These are phyloP conservation scores for Carterocephalus palaemon DNA, from an alignment of 2,888 invertebrate genomes.

Conservation along the genomic window DNA sequence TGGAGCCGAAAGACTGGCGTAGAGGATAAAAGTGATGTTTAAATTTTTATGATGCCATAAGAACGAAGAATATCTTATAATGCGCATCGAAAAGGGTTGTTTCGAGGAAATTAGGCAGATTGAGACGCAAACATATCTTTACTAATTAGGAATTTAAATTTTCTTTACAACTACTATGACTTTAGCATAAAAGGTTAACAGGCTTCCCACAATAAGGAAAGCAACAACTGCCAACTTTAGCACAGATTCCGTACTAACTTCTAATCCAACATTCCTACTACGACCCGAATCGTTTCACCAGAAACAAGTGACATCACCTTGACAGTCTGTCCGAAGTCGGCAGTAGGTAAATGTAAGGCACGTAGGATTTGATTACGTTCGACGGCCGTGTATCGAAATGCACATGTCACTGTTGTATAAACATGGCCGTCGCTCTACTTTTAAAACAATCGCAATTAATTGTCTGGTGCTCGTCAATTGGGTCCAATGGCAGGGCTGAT, in stretches of 20 bases:
- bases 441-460: constrained; percentile 70
- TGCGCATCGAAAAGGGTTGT: too few relatives aligned
- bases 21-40: constrained; percentile 2
- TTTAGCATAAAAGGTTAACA: constrained; percentile 2
- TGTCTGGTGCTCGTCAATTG: constrained; percentile 50
- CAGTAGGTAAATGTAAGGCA: constrained; percentile 24
- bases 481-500: constrained; percentile 28
- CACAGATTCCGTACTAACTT: constrained; percentile 6
- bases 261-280: constrained; percentile 11
- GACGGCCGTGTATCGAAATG: constrained; percentile 32
- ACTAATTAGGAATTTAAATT: too few relatives aligned
- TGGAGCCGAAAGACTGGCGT: constrained; percentile 1
- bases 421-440: constrained; percentile 56
- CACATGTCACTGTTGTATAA: constrained; percentile 50
- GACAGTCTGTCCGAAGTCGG: constrained; percentile 11
- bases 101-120: too few relatives aligned
- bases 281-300: constrained; percentile 16
- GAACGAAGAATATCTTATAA: not conserved
- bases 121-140: too few relatives aligned
- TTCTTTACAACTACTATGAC: too few relatives aligned
- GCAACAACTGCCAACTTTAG: constrained; percentile 1
- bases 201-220: constrained; percentile 8
- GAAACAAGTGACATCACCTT: constrained; percentile 22
- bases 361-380: constrained; percentile 25
- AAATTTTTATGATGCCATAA: constrained; percentile 1